Conservation (phyloP, 1,140 invertebrate genomes). For the Anoplolepis gracilipes region DNA sequence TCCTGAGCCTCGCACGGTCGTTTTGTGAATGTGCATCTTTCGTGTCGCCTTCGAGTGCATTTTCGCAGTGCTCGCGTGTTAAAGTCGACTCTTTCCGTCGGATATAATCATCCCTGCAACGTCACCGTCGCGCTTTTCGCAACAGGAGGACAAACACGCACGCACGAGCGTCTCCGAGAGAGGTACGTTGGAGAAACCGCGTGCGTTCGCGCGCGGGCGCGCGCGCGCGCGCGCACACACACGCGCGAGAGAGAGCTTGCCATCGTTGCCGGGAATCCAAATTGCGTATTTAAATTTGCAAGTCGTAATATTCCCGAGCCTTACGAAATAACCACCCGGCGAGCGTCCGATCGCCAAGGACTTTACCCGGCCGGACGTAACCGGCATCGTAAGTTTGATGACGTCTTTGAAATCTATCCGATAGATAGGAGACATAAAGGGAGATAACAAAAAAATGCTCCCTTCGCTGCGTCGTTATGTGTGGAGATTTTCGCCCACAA, state of each 20-base stretch:
- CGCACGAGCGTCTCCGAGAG: slow-evolving; percentile 58
- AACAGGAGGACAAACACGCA: background rate
- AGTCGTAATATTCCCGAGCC: too few species aligned
- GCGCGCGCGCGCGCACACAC: slow-evolving; percentile 53
- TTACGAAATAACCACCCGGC: too few species aligned
- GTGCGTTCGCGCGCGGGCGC: slow-evolving; percentile 39
- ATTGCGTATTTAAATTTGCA: slow-evolving; percentile 75
- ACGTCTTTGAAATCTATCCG: background rate
- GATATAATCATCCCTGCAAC: background rate
- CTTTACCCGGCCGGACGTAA: slow-evolving; percentile 52
- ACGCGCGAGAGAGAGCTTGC: background rate
- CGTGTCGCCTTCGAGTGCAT: slow-evolving; percentile 23
- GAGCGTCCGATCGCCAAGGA: too few species aligned
- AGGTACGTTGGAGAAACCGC: slow-evolving; percentile 69
- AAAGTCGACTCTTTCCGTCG: background rate
- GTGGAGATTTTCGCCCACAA: background rate
- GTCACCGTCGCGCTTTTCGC: slow-evolving; percentile 2
- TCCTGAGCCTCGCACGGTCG: slow-evolving; percentile 67
- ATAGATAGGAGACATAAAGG: too few species aligned
- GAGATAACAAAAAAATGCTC: too few species aligned
- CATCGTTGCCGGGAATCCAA: background rate
- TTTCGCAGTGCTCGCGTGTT: background rate
- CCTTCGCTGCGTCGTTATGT: background rate
- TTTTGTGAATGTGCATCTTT: slow-evolving; percentile 61
- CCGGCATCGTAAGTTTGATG: background rate